Conservation (phyloP, 2,113 vertebrate genomes). For the Sinocyclocheilus grahami region DNA sequence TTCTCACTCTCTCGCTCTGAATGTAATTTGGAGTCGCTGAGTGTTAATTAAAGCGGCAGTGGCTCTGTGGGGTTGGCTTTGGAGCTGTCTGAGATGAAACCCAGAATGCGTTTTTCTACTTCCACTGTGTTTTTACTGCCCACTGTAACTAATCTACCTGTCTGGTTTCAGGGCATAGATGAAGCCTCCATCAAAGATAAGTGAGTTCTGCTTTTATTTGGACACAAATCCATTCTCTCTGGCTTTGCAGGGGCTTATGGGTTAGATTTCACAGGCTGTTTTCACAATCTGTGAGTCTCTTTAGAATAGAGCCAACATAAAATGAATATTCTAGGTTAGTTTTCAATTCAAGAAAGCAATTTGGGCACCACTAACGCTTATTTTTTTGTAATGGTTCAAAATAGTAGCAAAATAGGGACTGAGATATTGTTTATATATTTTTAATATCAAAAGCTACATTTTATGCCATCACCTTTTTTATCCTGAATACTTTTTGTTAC, state of each 20-base stretch:
- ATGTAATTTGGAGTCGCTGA: constrained; percentile 73
- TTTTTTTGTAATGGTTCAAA: background rate
- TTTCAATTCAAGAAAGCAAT: constrained; percentile 8
- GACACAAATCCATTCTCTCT: constrained; percentile 20
- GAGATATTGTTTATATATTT: too few relatives aligned
- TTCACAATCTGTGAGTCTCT: constrained; percentile 38
- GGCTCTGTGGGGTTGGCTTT: constrained; percentile 69
- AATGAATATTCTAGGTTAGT: constrained; percentile 14
- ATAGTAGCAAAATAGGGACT: too few relatives aligned
- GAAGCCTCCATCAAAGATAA: constrained; percentile 95
- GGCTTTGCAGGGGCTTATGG: constrained; percentile 34
- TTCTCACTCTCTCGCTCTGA: constrained; percentile 42
- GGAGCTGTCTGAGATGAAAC: constrained; percentile 64
- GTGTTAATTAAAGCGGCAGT: constrained; percentile 76
- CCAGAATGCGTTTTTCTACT: constrained; percentile 58
- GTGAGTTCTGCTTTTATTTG: constrained; percentile 78
- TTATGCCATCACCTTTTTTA: too few relatives aligned
- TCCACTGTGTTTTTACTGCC: constrained; percentile 42
- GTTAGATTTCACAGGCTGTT: constrained; percentile 42
- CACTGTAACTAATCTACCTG: constrained; percentile 53
- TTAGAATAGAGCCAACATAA: constrained; percentile 4
- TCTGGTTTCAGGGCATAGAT: constrained; percentile 86
- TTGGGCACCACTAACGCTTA: background rate
- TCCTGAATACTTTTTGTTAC: background rate
- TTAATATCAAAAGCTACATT: too few relatives aligned